phyloP scores from a whole-genome alignment of 2,113 vertebrate genomes.

The Pimephales promelas region DNA sequence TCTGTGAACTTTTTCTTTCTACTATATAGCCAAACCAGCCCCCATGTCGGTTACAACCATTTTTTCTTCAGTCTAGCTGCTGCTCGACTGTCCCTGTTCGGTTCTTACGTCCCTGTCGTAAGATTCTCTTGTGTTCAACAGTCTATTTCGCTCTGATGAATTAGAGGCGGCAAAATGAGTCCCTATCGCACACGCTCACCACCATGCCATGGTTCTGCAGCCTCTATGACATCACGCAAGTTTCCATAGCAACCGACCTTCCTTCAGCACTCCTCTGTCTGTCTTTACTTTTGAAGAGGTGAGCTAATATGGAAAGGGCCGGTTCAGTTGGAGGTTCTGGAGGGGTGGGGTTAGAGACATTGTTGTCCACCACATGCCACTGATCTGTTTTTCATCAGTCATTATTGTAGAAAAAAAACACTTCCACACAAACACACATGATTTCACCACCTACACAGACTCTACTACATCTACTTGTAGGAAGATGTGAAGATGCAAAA shows the following conservation, averaged over 20 bases:
- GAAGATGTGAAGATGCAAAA: neutral
- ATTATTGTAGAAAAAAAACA: neutral
- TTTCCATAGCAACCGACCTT: conserved; percentile 72
- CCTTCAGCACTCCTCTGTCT: conserved; percentile 61
- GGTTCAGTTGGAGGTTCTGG: neutral
- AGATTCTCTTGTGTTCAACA: neutral
- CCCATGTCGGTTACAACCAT: neutral
- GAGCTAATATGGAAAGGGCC: neutral
- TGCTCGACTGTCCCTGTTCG: neutral
- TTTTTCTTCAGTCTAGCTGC: neutral
- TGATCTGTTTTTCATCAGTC: neutral
- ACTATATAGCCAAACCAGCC: neutral
- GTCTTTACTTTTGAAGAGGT: conserved; percentile 32
- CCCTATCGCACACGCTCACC: conserved; percentile 23
- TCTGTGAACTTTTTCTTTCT: neutral
- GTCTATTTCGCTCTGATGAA: conserved; percentile 49
- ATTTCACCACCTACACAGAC: neutral
- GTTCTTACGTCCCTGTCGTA: neutral
- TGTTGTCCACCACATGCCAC: neutral
- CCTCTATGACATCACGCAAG: conserved; percentile 70
- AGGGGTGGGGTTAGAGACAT: neutral
- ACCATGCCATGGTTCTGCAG: neutral
- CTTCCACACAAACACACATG: neutral
- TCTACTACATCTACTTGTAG: neutral
- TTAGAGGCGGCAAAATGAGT: conserved; percentile 70